Evolutionary conservation across 2,113 vertebrate species (phyloP).

Genomic region (Porphyrio hochstetteri): DNA sequence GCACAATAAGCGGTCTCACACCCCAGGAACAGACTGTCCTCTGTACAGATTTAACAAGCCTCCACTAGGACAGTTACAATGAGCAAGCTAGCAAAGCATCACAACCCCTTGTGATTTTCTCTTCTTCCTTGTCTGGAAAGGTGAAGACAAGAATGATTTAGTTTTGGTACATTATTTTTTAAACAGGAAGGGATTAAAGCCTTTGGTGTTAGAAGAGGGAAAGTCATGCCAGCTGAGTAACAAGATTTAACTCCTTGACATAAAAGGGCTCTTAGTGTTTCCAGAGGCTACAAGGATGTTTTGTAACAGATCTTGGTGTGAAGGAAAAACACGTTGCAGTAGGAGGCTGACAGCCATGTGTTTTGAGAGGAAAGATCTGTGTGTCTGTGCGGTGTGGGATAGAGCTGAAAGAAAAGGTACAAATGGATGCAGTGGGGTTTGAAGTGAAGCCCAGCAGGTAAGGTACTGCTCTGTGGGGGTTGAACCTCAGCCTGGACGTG

Average conservation of each 20-base stretch:
- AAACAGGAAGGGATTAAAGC: constrained; percentile 9
- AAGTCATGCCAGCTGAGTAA: neutral
- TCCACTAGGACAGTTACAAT: neutral
- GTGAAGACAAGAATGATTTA: neutral
- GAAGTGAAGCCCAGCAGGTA: neutral
- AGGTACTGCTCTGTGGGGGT: neutral
- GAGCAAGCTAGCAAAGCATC: neutral
- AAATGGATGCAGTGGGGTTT: neutral
- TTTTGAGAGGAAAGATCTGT: neutral
- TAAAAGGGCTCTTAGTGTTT: neutral
- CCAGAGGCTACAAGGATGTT: neutral
- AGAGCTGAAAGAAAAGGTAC: neutral
- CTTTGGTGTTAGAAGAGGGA: neutral
- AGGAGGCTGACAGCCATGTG: neutral
- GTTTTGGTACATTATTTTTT: constrained; percentile 16
- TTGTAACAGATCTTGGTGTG: neutral
- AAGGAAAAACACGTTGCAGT: neutral
- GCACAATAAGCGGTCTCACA: neutral
- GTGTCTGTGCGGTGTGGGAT: neutral
- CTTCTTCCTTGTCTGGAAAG: constrained; percentile 26
- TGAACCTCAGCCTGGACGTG: neutral
- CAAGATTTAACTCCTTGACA: constrained; percentile 29
- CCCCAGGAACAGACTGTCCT: neutral
- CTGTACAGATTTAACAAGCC: neutral
- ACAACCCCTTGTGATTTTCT: constrained; percentile 47